These are phyloP conservation scores for Cyprinodon brontotheroides DNA, from an alignment of 2,113 vertebrate genomes.

Conservation along the genomic window DNA sequence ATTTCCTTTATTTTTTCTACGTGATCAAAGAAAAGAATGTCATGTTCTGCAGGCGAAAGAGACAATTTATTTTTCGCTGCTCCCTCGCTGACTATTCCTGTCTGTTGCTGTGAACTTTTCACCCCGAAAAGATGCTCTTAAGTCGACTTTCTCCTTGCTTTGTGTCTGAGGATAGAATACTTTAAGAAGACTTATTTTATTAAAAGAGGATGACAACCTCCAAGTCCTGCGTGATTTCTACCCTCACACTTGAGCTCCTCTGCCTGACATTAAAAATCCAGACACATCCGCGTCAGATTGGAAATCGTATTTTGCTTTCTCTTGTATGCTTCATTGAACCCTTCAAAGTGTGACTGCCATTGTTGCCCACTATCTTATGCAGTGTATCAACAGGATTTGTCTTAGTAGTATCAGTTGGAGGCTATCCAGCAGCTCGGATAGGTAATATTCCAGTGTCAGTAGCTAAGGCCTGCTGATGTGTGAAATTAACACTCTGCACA, in stretches of 20 bases:
- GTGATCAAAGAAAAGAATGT: conserved; percentile 35
- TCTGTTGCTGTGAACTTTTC: conserved; percentile 58
- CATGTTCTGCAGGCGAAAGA: conserved; percentile 19
- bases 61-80: conserved; percentile 8
- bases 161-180: conserved; percentile 36
- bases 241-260: conserved; percentile 30
- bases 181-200: conserved; percentile 42
- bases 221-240: conserved; percentile 18
- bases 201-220: conserved; percentile 50
- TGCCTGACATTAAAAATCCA: conserved; percentile 26
- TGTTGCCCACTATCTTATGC: conserved; percentile 55
- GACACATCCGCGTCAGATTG: not conserved
- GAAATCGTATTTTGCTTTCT: not conserved
- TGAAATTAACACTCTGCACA: conserved; percentile 58
- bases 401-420: conserved; percentile 23
- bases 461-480: conserved; percentile 50
- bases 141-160: conserved; percentile 33
- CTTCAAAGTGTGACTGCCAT: conserved; percentile 6
- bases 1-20: conserved; percentile 32
- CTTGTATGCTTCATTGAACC: conserved; percentile 25
- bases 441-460: conserved; percentile 40
- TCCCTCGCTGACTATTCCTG: conserved; percentile 20
- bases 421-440: conserved; percentile 21
- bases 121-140: conserved; percentile 53
- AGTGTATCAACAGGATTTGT: conserved; percentile 28